phyloP scores from a whole-genome alignment of 2,797 vertebrate species.

The Botia almorhae region DNA sequence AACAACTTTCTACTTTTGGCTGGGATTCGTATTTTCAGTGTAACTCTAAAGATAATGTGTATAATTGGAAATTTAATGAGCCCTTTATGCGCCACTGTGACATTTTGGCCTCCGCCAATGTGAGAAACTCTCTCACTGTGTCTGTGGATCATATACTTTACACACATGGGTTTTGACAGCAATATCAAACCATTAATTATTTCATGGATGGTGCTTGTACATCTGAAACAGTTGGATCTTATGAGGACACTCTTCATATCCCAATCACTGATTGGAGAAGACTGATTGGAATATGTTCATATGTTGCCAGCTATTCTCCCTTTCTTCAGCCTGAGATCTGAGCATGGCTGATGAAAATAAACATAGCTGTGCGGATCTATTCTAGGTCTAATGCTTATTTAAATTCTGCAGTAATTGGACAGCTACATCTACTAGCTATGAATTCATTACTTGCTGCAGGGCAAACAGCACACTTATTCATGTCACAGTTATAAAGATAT shows the following conservation, averaged over 20 bases:
- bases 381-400: constrained; percentile 31
- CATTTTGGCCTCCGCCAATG: constrained; percentile 26
- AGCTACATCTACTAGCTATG: constrained; percentile 3
- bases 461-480: constrained; percentile 22
- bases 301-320: constrained; percentile 8
- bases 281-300: constrained; percentile 29
- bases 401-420: constrained; percentile 25
- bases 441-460: background rate
- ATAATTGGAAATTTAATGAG: constrained; percentile 44
- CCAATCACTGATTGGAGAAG: constrained; percentile 32
- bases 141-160: constrained; percentile 41
- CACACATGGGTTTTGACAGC: constrained; percentile 26
- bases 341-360: constrained; percentile 3
- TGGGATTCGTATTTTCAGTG: constrained; percentile 34
- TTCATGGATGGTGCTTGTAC: constrained; percentile 37
- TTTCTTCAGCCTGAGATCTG: constrained; percentile 3
- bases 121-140: constrained; percentile 28
- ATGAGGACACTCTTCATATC: constrained; percentile 12
- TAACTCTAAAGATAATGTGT: constrained; percentile 36
- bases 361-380: background rate
- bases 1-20: constrained; percentile 24
- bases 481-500: constrained; percentile 50
- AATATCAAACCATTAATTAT: constrained; percentile 39
- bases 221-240: constrained; percentile 45
- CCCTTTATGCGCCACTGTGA: constrained; percentile 29